A percentile compares a stretch with the other conserved stretches of the same genome.
phyloP scores from a whole-genome alignment of 1,140 invertebrate species.

The Eciton burchellii region DNA sequence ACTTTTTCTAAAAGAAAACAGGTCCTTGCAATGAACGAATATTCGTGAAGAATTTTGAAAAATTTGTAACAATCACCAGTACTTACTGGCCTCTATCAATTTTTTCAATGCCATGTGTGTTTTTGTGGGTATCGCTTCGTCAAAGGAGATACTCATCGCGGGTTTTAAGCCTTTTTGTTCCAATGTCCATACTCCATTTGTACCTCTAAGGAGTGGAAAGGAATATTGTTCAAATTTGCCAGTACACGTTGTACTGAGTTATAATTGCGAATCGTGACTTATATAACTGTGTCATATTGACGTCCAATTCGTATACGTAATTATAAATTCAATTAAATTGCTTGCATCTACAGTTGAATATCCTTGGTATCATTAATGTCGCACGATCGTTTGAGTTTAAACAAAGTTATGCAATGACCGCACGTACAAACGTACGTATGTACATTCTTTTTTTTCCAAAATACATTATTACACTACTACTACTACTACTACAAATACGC shows the following conservation, averaged over 20 bases:
- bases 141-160: conserved; percentile 94
- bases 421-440: not conserved
- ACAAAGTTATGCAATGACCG: not conserved
- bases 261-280: not conserved
- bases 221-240: not conserved
- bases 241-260: conserved; percentile 8
- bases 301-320: not conserved
- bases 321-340: not conserved
- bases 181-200: conserved; percentile 99
- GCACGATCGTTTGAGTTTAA: too few species aligned
- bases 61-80: conserved; percentile 26
- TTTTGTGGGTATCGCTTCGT: conserved; percentile 95
- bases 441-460: too few species aligned
- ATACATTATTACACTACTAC: not conserved
- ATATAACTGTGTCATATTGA: too few species aligned
- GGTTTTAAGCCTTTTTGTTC: conserved; percentile 97
- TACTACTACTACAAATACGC: too few species aligned
- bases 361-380: too few species aligned
- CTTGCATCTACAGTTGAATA: not conserved
- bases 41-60: not conserved
- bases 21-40: conserved; percentile 1
- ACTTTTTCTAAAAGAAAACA: conserved; percentile 87
- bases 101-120: conserved; percentile 97
- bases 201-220: conserved; percentile 88
- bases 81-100: conserved; percentile 89